A percentile compares a stretch with the other conserved stretches of the same genome.
These are phyloP conservation scores for Patella caerulea DNA, from an alignment of 2,888 invertebrate genomes.

Conservation along the genomic window DNA sequence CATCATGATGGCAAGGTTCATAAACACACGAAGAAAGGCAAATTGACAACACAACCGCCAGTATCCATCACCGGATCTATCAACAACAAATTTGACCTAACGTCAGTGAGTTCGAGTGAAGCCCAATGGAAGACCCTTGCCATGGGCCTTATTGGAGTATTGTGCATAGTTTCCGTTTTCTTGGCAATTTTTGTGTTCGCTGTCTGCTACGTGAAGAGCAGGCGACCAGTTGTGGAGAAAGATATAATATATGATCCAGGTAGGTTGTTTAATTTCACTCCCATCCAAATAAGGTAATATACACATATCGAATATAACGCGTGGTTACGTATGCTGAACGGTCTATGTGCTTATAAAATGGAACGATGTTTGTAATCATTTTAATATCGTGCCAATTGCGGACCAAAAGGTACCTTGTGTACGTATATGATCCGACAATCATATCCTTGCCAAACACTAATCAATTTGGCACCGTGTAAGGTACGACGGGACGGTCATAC, in stretches of 20 bases:
- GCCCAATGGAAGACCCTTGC: constrained; percentile 30
- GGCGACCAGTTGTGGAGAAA: constrained; percentile 21
- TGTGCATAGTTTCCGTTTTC: constrained; percentile 29
- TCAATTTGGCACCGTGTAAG: too few relatives aligned
- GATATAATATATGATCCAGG: constrained; percentile 29
- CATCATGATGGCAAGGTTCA: constrained; percentile 7
- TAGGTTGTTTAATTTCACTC: neutral
- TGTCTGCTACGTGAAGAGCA: constrained; percentile 22
- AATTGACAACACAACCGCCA: neutral
- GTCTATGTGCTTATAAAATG: too few relatives aligned
- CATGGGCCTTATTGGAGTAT: constrained; percentile 27
- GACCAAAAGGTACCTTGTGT: too few relatives aligned
- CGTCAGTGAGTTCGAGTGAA: constrained; percentile 20
- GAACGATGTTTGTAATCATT: too few relatives aligned
- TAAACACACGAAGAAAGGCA: constrained; percentile 10
- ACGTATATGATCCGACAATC: too few relatives aligned
- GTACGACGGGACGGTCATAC: too few relatives aligned
- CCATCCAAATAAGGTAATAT: too few relatives aligned
- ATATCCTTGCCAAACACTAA: too few relatives aligned
- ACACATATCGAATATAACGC: too few relatives aligned
- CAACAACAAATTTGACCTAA: constrained; percentile 16
- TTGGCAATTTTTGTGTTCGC: constrained; percentile 25
- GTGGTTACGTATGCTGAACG: too few relatives aligned
- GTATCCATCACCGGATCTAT: neutral
- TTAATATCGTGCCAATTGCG: too few relatives aligned